Conservation (phyloP, 2,797 vertebrate genomes). For the Borostomias antarcticus region DNA sequence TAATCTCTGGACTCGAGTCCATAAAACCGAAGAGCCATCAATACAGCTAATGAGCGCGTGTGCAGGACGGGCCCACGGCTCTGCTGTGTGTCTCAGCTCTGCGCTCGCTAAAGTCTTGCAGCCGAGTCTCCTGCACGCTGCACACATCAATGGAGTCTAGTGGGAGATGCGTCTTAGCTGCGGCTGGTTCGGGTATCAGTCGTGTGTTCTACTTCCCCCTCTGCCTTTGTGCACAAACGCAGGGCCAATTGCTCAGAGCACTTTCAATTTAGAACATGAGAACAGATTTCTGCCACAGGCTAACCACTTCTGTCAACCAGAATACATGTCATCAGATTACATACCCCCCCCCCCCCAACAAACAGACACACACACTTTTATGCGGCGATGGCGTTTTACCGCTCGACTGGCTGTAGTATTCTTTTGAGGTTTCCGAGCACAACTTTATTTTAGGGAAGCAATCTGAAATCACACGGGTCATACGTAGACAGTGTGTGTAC, state of each 20-base stretch:
- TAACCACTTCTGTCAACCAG: conserved; percentile 14
- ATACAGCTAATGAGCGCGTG: background rate
- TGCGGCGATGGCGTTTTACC: background rate
- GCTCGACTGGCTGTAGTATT: background rate
- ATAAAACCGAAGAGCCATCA: background rate
- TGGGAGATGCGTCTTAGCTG: background rate
- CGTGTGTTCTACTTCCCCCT: background rate
- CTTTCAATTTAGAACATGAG: conserved; percentile 23
- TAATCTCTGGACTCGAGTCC: background rate
- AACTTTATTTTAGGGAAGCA: background rate
- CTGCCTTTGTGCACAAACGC: background rate
- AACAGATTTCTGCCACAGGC: conserved; percentile 20
- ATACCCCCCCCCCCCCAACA: background rate
- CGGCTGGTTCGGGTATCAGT: conserved; percentile 1
- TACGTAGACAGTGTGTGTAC: background rate
- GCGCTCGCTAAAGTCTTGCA: too few relatives aligned
- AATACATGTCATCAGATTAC: conserved; percentile 20
- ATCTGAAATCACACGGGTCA: background rate
- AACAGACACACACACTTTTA: background rate
- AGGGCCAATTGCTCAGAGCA: conserved; percentile 4
- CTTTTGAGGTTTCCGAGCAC: background rate
- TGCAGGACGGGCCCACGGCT: background rate
- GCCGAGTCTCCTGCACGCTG: background rate
- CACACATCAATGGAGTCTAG: background rate
- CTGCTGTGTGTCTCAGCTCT: background rate